Evolutionary conservation across 1,140 invertebrate genomes (phyloP), one percentile per base, ranked within the genome.

Genomic region (Aphelenchoides fujianensis): DNA sequence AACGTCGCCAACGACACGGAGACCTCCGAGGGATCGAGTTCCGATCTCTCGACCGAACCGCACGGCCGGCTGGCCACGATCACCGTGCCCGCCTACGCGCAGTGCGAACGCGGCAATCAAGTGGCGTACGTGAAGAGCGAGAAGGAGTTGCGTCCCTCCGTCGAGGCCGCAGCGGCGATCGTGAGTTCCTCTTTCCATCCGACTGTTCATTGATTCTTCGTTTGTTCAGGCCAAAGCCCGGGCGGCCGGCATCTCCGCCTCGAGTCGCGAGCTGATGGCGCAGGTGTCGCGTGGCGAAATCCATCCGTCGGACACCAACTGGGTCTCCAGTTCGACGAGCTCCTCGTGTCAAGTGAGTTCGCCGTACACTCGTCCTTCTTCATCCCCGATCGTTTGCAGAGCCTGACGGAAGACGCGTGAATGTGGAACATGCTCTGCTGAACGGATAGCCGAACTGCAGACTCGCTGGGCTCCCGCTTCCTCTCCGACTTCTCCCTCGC

Each of bases 321-420:
- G 67, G 67, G 19, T 32, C 1, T 34, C 30, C 31, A 61, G 48
- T 16, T 67, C 64, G 5, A 57, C 67, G 35, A 61, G 48, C n/a
- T 69, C 67, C 32, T 69, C 67, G 3, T 69, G 67, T 30, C 48
- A 41, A 31, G 67, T 69, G 37, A 69, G 41, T 69, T 19, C 12
- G 12, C 41, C 12, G 23, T 48, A 12, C 12, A 48, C 41, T 12
- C 23, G 12, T 16, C 23, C 12, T 48, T 48, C 12, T 48, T 23
- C 12, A 48, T 48, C 23, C 23, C 23, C 23, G n/a, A n/a, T n/a
- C n/a, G n/a, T 48, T 12, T 48, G 12, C 23, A 48, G 41, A 48
- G 41, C 23, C 23, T 48, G 23, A 48, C 41, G 12, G 41, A 48
- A 48, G 41, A 48, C 12, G n/a, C n/a, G n/a, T n/a, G n/a, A n/a